A percentile compares a stretch with the other conserved stretches of the same genome.
Conservation (phyloP, 1,140 invertebrate species). For the Forficula auricularia region DNA sequence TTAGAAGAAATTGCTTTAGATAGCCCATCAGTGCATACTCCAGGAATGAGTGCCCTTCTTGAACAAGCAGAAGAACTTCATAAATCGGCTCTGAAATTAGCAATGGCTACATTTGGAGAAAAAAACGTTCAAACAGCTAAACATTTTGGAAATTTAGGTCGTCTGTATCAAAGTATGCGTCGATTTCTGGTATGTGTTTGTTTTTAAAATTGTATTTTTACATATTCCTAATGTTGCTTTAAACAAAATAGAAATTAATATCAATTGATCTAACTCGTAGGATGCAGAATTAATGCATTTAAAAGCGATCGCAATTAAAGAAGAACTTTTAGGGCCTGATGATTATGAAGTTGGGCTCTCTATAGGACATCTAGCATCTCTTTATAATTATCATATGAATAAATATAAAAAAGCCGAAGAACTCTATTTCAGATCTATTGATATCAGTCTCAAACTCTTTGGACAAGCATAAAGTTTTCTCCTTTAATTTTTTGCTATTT, state of each 20-base stretch:
- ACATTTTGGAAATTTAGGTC: slow-evolving; percentile 82
- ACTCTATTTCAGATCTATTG: slow-evolving; percentile 69
- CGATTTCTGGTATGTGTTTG: slow-evolving; percentile 43
- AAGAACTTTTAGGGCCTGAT: slow-evolving; percentile 61
- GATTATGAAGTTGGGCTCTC: slow-evolving; percentile 86
- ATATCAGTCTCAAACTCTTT: slow-evolving; percentile 43
- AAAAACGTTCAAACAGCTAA: slow-evolving; percentile 87
- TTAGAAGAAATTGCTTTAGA: slow-evolving; percentile 85
- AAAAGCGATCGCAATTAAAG: slow-evolving; percentile 79
- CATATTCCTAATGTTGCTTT: background rate
- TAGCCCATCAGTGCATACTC: slow-evolving; percentile 23
- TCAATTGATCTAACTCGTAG: too few species aligned
- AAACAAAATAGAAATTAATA: background rate
- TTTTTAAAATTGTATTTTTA: slow-evolving; percentile 7
- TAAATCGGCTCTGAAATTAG: slow-evolving; percentile 54
- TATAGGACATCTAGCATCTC: slow-evolving; percentile 75
- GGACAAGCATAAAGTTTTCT: background rate
- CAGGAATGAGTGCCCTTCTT: slow-evolving; percentile 4
- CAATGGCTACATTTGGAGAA: slow-evolving; percentile 68
- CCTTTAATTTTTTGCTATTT: slow-evolving; percentile 22
- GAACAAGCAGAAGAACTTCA: slow-evolving; percentile 63
- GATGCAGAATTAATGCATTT: slow-evolving; percentile 79
- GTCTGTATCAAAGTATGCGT: slow-evolving; percentile 82
- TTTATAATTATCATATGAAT: slow-evolving; percentile 88
- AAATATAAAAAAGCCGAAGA: slow-evolving; percentile 67